Percentiles rank a stretch among this genome's conserved stretches.
phyloP scores from a whole-genome alignment of 2,797 vertebrate genomes.

The Ciconia nigra region DNA sequence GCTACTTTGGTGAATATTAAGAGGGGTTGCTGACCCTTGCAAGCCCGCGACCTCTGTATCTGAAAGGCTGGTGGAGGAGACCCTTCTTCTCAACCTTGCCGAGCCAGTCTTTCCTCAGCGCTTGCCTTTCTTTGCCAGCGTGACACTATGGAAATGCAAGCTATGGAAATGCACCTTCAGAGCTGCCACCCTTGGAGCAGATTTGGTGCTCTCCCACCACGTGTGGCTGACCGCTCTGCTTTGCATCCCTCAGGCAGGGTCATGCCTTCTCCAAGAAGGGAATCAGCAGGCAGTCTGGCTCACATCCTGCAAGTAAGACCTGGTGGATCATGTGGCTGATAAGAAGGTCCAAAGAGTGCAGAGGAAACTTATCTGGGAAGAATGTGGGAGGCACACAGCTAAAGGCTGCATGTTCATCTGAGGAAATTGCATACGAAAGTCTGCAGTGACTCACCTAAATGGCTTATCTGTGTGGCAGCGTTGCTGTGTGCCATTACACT shows the following conservation, averaged over 20 bases:
- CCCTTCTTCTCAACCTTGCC: slow-evolving; percentile 14
- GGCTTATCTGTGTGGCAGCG: neutral
- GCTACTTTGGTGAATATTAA: slow-evolving; percentile 61
- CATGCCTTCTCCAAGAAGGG: neutral
- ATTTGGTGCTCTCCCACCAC: neutral
- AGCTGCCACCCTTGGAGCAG: slow-evolving; percentile 34
- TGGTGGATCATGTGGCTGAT: neutral
- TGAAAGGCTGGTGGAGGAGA: slow-evolving; percentile 56
- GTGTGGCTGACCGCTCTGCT: neutral
- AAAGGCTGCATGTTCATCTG: neutral
- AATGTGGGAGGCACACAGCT: neutral
- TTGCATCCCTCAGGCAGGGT: neutral
- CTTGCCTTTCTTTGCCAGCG: slow-evolving; percentile 11
- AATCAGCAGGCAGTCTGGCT: neutral
- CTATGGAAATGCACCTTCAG: slow-evolving; percentile 39
- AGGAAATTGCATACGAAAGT: neutral
- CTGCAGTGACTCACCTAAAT: neutral
- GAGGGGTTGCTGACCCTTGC: slow-evolving; percentile 67
- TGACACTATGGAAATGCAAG: slow-evolving; percentile 31
- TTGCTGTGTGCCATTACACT: neutral
- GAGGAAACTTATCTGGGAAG: neutral
- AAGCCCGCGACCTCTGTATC: slow-evolving; percentile 41
- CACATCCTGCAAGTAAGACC: neutral
- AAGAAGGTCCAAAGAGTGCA: neutral
- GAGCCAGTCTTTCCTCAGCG: neutral